These are phyloP conservation scores for Drosophila merina DNA, from an alignment of 2,888 invertebrate species.

Conservation along the genomic window DNA sequence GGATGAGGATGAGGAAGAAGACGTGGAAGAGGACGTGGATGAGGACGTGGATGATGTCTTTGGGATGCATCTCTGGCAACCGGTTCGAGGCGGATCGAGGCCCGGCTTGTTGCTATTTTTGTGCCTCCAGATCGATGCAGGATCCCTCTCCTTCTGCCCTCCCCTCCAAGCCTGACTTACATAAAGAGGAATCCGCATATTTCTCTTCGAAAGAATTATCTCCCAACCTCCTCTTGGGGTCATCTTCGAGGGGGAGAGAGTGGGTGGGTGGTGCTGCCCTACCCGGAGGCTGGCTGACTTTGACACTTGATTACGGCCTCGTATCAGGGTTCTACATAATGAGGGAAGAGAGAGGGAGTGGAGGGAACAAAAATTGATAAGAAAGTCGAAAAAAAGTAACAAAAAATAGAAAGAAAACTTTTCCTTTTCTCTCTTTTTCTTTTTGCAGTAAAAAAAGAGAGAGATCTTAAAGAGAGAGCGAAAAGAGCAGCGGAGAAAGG, in stretches of 20 bases:
- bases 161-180: not conserved
- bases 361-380: conserved; percentile 4
- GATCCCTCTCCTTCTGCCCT: too few species aligned
- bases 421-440: conserved; percentile 5
- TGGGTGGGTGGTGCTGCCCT: too few species aligned
- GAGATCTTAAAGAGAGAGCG: not conserved
- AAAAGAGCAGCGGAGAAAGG: not conserved
- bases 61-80: conserved; percentile 43
- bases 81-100: conserved; percentile 52
- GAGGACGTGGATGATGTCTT: too few species aligned
- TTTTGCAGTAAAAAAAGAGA: too few species aligned
- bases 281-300: too few species aligned
- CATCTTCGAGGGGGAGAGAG: not conserved
- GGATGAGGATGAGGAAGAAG: too few species aligned
- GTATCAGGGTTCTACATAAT: conserved; percentile 59
- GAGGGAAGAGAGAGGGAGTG: conserved; percentile 4
- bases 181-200: too few species aligned
- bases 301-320: conserved; percentile 56
- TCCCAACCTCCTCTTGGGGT: not conserved
- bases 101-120: conserved; percentile 60
- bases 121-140: conserved; percentile 25
- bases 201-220: too few species aligned
- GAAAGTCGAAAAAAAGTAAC: conserved; percentile 10
- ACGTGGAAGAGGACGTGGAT: too few species aligned
- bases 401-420: conserved; percentile 21